Evolutionary conservation across 2,113 vertebrate species (phyloP).

Genomic region (Elephantulus edwardii): DNA sequence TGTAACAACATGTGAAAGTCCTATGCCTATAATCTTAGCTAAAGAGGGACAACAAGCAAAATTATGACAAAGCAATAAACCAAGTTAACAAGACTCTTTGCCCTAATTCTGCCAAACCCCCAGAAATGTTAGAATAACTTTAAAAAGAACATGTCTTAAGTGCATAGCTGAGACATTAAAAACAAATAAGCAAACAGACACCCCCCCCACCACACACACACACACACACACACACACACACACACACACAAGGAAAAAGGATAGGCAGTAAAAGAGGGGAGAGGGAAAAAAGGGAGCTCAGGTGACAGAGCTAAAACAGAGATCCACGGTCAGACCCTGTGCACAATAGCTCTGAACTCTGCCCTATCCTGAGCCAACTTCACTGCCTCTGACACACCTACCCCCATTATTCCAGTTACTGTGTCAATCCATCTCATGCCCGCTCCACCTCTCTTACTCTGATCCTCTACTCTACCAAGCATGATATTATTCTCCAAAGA

Average conservation of each 20-base stretch:
- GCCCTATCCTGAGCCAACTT: too few species aligned
- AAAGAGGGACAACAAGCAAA: slow-evolving; percentile 37
- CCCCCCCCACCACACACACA: too few species aligned
- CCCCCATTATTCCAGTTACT: too few species aligned
- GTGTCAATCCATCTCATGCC: too few species aligned
- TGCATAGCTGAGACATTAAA: background rate
- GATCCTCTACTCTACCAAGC: too few species aligned
- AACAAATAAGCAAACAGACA: too few species aligned
- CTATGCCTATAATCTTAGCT: slow-evolving; percentile 24
- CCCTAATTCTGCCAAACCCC: background rate
- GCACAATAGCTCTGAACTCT: too few species aligned
- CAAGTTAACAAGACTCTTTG: background rate
- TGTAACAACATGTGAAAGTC: background rate
- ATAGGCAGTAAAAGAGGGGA: background rate
- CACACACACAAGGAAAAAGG: too few species aligned
- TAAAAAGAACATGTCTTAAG: background rate
- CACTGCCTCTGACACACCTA: too few species aligned
- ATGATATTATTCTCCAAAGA: too few species aligned
- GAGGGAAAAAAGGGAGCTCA: background rate
- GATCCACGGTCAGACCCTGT: background rate
- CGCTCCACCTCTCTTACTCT: too few species aligned
- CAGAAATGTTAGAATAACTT: background rate
- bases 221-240: too few species aligned
- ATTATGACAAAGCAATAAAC: slow-evolving; percentile 12
- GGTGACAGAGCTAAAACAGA: background rate